phyloP scores from a whole-genome alignment of 2,113 vertebrate genomes.

The Sinocyclocheilus anophthalmus region DNA sequence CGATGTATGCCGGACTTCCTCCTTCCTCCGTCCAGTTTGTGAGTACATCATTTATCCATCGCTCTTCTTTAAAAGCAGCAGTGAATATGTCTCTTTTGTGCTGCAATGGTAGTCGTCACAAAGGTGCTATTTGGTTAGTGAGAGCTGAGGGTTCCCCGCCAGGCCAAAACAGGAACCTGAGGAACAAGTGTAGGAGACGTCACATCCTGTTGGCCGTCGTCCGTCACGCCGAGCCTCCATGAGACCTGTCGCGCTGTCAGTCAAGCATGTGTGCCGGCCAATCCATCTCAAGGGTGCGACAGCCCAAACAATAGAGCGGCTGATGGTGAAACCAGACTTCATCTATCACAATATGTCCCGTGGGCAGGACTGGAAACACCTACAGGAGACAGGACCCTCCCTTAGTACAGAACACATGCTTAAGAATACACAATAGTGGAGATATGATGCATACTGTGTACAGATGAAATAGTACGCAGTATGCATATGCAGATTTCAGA shows the following conservation, averaged over 20 bases:
- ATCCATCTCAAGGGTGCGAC: conserved; percentile 72
- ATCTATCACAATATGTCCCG: conserved; percentile 71
- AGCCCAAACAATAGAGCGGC: conserved; percentile 68
- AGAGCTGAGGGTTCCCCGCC: conserved; percentile 49
- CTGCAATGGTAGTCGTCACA: conserved; percentile 36
- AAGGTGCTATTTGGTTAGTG: conserved; percentile 50
- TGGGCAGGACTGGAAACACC: conserved; percentile 43
- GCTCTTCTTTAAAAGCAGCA: conserved; percentile 62
- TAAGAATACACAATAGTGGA: conserved; percentile 22
- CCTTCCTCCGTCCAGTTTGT: conserved; percentile 73
- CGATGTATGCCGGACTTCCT: conserved; percentile 58
- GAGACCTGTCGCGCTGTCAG: conserved; percentile 62
- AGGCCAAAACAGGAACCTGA: conserved; percentile 62
- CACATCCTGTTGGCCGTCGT: conserved; percentile 77
- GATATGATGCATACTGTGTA: background rate
- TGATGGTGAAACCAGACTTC: conserved; percentile 68
- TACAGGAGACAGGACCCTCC: conserved; percentile 39
- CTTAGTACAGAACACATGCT: background rate
- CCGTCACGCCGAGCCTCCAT: conserved; percentile 66
- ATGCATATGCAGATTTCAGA: background rate
- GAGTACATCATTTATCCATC: conserved; percentile 75
- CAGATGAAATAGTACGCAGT: background rate
- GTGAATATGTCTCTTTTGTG: conserved; percentile 57
- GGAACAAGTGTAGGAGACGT: conserved; percentile 64
- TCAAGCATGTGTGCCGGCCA: conserved; percentile 60